Evolutionary conservation across 2,797 vertebrate species (phyloP).

Genomic region (Telmatherina bonti): DNA sequence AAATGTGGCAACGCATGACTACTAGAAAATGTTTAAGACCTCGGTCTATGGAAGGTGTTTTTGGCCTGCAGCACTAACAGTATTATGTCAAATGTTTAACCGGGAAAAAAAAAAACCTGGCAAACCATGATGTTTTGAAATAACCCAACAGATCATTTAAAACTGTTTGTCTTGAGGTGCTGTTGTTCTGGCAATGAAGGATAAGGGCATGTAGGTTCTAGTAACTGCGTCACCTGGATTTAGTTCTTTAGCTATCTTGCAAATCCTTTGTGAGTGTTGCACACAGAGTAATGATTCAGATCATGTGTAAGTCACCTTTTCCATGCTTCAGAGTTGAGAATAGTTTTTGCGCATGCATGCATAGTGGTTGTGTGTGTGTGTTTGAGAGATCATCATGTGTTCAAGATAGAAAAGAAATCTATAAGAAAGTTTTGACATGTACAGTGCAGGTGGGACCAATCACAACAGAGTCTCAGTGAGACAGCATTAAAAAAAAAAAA

Average conservation of each 20-base stretch:
- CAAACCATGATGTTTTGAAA: conserved; percentile 4
- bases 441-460: background rate
- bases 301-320: background rate
- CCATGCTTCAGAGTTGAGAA: background rate
- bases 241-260: background rate
- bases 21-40: background rate
- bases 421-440: background rate
- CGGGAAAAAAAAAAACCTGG: background rate
- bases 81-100: background rate
- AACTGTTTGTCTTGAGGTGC: conserved; percentile 1
- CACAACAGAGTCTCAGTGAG: background rate
- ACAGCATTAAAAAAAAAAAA: background rate
- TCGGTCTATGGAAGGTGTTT: background rate
- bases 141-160: background rate
- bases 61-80: no score
- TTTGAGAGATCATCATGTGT: conserved; percentile 2
- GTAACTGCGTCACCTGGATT: conserved; percentile 30
- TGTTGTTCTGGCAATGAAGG: background rate
- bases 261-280: conserved; percentile 29
- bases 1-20: background rate
- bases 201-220: conserved; percentile 1
- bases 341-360: background rate
- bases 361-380: background rate
- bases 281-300: conserved; percentile 34
- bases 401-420: background rate